Evolutionary conservation across 92 coral and sea anemone genomes (phyloP), one percentile per base, ranked within the genome.

Genomic region (Umimayanthus chanpuru): DNA sequence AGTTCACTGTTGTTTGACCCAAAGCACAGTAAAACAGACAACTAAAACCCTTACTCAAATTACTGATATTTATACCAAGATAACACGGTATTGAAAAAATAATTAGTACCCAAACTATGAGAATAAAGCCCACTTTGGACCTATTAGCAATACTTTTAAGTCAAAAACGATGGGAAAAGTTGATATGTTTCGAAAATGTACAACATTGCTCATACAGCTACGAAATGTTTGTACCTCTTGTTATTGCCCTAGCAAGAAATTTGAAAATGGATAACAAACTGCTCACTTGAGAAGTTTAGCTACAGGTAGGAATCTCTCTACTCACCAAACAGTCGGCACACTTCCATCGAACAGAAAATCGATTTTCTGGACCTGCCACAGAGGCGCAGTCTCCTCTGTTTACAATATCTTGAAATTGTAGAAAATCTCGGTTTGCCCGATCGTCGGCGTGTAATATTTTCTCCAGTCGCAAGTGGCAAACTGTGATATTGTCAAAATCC

Each of bases 301-400:
- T 65, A 64, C 75, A 21, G 43, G 26, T 43, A 61, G 56, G 40
- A 56, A 82, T 82, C 75, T 68, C 39, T 44, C 40, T 47, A 83
- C 87, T 83, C 41, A 70, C 87, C 87, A 47, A 83, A n/a, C 87
- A 83, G 78, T 83, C 87, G 5, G 76, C 20, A 71, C 87, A 83
- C 26, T 68, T 83, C 87, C 87, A 83, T 23, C 65, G 76, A 44
- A 83, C 87, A 43, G 87, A 83, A 53, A 83, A 83, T 50, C 68
- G 68, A 32, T 30, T 55, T 71, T 83, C 87, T 14, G 86, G 86
- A 32, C 76, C 72, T 30, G 84, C 68, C 71, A 18, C 40, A 6
- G 77, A 16, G 74, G 43, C 16, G 77, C 87, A 83, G 26, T 83
- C 87, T 70, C 50, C 41, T 26, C 87, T 83, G 43, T 83, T 83